Evolutionary conservation across 2,113 vertebrate genomes (phyloP), one percentile per base, ranked within the genome.

Genomic region (Oceanites oceanicus): DNA sequence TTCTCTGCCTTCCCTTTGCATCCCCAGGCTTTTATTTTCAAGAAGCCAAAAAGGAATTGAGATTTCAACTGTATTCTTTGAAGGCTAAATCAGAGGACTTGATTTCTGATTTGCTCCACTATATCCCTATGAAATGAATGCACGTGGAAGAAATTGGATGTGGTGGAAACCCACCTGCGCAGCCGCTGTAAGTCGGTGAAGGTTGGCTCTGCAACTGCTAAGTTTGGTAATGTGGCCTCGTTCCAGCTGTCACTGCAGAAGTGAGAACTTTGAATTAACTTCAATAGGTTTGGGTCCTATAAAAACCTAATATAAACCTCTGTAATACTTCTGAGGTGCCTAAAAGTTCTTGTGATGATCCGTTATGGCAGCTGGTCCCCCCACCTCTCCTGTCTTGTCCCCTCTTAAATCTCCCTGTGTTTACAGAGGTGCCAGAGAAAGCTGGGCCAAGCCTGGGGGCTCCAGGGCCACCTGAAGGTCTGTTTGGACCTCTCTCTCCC

Each of bases 131-230:
- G 71, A 94, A 94, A 88, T 72, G 26, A 68, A 56, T 29, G 27
- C 44, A 13, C 0, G 0, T 50, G 77, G 62, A 15, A 85, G 65
- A 67, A 78, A 30, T 11, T 42, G 15, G 18, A 49, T 68, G 30
- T 88, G 34, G 15, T 75, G 40, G 38, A 85, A 85, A 44, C 30
- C 13, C 5, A 15, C 30, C 65, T 59, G n/a, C 3, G 21, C 55
- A 77, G 62, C 38, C 0, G 0, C 47, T 3, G 0, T 59, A 52
- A 44, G 21, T 7, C 5, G 1, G 34, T 44, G 40, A 86, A 73
- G 32, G 15, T 26, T 70, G 34, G 8, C 45, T 68, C 23, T 89
- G 44, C 50, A 75, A 2, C 32, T 66, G 30, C 72, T 59, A 87
- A 58, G 15, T 63, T 78, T 89, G 76, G n/a, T 56, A 25, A 23